Base-by-base conservation (phyloP, 2,797 vertebrate species). In the Alauda arvensis region DNA sequence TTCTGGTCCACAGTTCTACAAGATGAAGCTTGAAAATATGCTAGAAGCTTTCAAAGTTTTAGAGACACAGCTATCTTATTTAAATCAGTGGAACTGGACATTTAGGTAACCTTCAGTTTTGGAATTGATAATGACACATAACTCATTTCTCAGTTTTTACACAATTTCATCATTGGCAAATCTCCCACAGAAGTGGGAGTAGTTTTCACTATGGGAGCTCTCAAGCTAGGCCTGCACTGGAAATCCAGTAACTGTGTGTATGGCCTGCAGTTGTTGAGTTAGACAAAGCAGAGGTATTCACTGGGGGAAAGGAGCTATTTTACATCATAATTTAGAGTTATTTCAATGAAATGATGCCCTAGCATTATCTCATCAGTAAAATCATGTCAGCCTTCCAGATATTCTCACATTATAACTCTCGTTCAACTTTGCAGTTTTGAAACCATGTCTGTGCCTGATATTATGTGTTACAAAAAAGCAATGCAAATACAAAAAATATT, bases 51-150 rank as follows among this genome's bases (percentile, higher is more conserved):
- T 39, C 19, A 83, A 10, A n/a, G 31, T 42, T 82, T 48, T 31
- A 33, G 2, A 3, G 0, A 1, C 12, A 13, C 3, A 12, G 18
- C 16, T 37, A 17, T 34, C 9, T 18, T 37, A 68, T 37, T 76
- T 69, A 51, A 59, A 66, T 59, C 6, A 11, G 9, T 51, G 18
- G 68, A 78, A 62, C 3, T 12, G 33, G 37, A 13, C 18, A 31
- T 21, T 31, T 31, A 51, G 42, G 10, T 37, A 5, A 61, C 71
- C 20, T 60, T 68, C 26, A 25, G 9, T 31, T 79, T 68, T 49
- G 24, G 34, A 67, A 88, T 48, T 87, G 14, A 53, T 52, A 76
- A 45, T 57, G 16, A 2, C 20, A 62, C 37, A 40, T 28, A 83
- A 66, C 23, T 3, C 40, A 10, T 65, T 51, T 37, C 15, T 49